Conservation (phyloP, 2,797 vertebrate species). For the Cheirogaleus major region DNA sequence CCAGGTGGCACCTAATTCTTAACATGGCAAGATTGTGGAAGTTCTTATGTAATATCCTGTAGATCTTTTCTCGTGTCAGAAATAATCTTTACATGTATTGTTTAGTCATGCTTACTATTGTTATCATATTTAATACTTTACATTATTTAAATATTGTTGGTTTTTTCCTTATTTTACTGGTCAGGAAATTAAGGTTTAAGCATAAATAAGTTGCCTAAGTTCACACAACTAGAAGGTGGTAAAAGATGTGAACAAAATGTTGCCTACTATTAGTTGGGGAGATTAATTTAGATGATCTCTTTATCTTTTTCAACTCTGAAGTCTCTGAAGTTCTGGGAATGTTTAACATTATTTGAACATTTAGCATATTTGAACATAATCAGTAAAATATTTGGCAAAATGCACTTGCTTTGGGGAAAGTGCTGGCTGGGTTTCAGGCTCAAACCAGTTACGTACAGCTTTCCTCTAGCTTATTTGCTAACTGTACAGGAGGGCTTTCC, state of each 20-base stretch:
- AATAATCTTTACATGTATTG: not conserved
- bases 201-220: not conserved
- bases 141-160: not conserved
- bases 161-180: not conserved
- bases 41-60: not conserved
- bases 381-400: slow-evolving; percentile 36
- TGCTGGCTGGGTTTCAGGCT: not conserved
- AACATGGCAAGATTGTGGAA: not conserved
- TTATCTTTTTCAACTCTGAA: not conserved
- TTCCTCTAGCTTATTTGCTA: not conserved
- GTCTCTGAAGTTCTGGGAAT: slow-evolving; percentile 14
- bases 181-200: slow-evolving; percentile 27
- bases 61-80: slow-evolving; percentile 10
- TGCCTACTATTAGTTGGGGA: not conserved
- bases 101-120: not conserved
- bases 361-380: not conserved
- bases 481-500: not conserved
- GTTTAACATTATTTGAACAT: slow-evolving; percentile 25
- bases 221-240: not conserved
- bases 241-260: not conserved
- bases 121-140: slow-evolving; percentile 2
- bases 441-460: not conserved
- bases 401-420: slow-evolving; percentile 20
- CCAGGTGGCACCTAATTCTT: not conserved
- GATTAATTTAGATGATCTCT: not conserved